Percentiles rank a stretch among this genome's conserved stretches.
Conservation (phyloP, 1,140 invertebrate genomes). For the Calephelis virginiensis region DNA sequence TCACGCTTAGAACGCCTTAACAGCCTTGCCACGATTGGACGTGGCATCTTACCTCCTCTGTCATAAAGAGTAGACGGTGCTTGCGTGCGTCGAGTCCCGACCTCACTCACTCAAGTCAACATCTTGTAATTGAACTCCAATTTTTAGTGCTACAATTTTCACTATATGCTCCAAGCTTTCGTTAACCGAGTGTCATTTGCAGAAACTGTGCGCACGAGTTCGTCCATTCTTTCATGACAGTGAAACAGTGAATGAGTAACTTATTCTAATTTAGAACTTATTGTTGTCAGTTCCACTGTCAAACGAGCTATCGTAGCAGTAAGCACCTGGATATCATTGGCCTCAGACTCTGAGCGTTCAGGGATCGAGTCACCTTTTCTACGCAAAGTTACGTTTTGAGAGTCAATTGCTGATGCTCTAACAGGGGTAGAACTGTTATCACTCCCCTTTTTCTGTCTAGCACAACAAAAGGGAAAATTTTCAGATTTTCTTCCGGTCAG, state of each 20-base stretch:
- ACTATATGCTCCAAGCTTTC: conserved; percentile 21
- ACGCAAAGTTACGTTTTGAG: conserved; percentile 16
- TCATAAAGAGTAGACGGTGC: background rate
- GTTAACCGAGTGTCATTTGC: background rate
- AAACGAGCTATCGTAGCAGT: background rate
- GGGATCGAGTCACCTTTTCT: conserved; percentile 14
- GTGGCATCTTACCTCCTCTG: background rate
- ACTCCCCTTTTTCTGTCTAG: conserved; percentile 15
- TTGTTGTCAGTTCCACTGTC: background rate
- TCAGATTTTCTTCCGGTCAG: conserved; percentile 14
- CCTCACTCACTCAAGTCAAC: conserved; percentile 14
- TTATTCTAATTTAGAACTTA: background rate
- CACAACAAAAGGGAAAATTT: conserved; percentile 22
- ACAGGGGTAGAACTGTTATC: conserved; percentile 30
- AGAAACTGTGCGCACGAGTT: conserved; percentile 4
- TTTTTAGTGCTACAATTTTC: conserved; percentile 19
- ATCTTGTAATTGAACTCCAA: conserved; percentile 17
- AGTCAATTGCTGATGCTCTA: background rate
- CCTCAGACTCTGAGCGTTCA: background rate
- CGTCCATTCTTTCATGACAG: background rate
- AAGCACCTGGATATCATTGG: background rate
- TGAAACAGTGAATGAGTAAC: background rate
- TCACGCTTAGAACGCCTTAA: conserved; percentile 20
- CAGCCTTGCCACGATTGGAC: conserved; percentile 23
- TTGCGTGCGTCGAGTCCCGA: background rate